Percentiles rank a stretch among this genome's conserved stretches.
These are phyloP conservation scores for Engraulis encrasicolus DNA, from an alignment of 2,113 vertebrate species.

Conservation along the genomic window DNA sequence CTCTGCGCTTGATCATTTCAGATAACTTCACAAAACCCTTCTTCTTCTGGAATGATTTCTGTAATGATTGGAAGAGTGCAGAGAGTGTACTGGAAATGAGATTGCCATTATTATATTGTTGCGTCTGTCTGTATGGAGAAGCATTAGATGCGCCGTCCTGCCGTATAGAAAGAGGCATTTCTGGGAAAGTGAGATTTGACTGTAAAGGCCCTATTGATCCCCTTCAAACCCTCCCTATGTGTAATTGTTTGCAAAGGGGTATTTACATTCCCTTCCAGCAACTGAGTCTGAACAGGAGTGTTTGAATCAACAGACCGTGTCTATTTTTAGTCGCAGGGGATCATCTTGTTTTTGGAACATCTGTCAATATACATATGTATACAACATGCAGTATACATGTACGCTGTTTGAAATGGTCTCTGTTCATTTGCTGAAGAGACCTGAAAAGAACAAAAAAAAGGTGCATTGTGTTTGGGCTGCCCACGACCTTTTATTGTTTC, in stretches of 20 bases:
- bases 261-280: slow-evolving; percentile 1
- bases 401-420: not conserved
- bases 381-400: too few species aligned
- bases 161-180: slow-evolving; percentile 24
- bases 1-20: not conserved
- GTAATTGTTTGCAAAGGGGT: slow-evolving; percentile 21
- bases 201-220: not conserved
- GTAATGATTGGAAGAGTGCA: not conserved
- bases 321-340: not conserved
- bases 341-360: not conserved
- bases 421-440: not conserved
- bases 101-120: not conserved
- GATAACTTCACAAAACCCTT: not conserved
- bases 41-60: not conserved
- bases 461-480: not conserved
- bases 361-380: too few species aligned
- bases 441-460: not conserved
- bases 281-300: not conserved
- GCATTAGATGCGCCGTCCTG: slow-evolving; percentile 30
- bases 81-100: slow-evolving; percentile 16
- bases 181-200: slow-evolving; percentile 22
- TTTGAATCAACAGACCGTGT: not conserved
- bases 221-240: slow-evolving; percentile 28
- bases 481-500: not conserved
- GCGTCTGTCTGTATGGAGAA: slow-evolving; percentile 30